Percentiles rank a stretch among this genome's conserved stretches.
These are phyloP conservation scores for Heliocidaris tuberculata DNA, from an alignment of 35 echinoderm and acorn worm genomes.

Conservation along the genomic window DNA sequence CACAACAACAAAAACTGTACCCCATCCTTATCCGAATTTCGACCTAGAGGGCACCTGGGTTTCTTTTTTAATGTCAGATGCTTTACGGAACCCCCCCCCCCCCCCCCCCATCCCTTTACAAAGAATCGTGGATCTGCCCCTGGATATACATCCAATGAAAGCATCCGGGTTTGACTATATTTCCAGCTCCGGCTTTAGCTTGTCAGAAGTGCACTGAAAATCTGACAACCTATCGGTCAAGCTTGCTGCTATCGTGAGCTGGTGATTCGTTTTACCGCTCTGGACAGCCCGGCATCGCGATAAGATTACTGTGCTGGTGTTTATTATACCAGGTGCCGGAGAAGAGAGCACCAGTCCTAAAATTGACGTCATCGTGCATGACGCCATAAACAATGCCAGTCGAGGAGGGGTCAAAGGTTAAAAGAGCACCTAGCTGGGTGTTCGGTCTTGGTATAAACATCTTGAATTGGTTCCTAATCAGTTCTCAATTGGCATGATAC, in stretches of 20 bases:
- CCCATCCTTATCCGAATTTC: no score
- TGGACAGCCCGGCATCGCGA: not conserved
- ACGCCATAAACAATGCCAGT: not conserved
- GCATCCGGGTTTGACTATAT: no score
- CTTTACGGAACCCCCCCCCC: no score
- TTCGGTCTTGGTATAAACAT: not conserved
- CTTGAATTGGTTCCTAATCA: not conserved
- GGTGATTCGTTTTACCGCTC: not conserved
- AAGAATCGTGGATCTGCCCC: no score
- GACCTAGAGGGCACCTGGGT: no score
- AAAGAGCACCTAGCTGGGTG: not conserved
- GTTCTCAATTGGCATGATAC: not conserved
- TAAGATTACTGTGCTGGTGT: not conserved
- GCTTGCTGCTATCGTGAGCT: not conserved
- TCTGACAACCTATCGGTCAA: not conserved
- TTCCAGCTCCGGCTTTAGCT: no score
- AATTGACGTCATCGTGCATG: conserved; percentile 16
- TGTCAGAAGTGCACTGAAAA: not conserved
- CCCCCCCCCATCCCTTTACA: no score
- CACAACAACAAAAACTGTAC: no score
- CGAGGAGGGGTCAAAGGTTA: not conserved
- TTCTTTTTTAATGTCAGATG: no score
- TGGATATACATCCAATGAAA: no score
- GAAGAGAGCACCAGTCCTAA: not conserved
- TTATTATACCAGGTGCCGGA: not conserved